Base-by-base conservation (phyloP, 1,140 invertebrate genomes). In the Euglossa dilemma region DNA sequence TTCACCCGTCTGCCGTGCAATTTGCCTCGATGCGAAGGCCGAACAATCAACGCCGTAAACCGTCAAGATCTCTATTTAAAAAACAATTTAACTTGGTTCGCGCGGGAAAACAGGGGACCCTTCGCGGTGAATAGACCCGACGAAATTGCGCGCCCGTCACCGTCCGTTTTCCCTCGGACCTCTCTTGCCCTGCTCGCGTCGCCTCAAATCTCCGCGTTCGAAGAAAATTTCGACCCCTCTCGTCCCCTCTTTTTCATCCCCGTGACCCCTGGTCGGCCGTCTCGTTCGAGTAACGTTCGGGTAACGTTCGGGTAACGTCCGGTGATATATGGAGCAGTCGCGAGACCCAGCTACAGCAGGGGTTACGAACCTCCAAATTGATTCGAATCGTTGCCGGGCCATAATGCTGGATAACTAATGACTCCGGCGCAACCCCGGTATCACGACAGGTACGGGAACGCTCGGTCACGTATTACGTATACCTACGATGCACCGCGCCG, bases 361-460 rank as follows among this genome's bases (percentile, higher is more conserved):
- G 87, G 76, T 85, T 87, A 80, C 83, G 79, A 83, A 82, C 83
- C 85, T 85, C 83, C 78, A 88, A 90, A 90, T 90, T 90, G 89
- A 90, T 90, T 90, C 83, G 87, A 90, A 90, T 88, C 87, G 89
- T 90, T 85, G 77, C 78, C 57, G 47, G 81, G 43, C 87, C 69
- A 89, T 90, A 90, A 89, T 89, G 72, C 85, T 61, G 79, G 85
- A 85, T 90, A 90, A 90, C 83, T 90, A 90, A 90, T 90, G 89
- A 88, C 80, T 52, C 72, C 66, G 72, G 12, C 82, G 74, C 79
- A 69, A 43, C 50, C 82, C 80, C 73, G 79, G 80, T 81, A 86
- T 86, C 80, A 59, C 73, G 85, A 73, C 88, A 84, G 78, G 84
- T 80, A 88, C 18, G 73, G 82, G 54, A 75, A 54, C 64, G 63